phyloP scores from a whole-genome alignment of 1,140 invertebrate species.

The Akabosia matsudoensis region DNA sequence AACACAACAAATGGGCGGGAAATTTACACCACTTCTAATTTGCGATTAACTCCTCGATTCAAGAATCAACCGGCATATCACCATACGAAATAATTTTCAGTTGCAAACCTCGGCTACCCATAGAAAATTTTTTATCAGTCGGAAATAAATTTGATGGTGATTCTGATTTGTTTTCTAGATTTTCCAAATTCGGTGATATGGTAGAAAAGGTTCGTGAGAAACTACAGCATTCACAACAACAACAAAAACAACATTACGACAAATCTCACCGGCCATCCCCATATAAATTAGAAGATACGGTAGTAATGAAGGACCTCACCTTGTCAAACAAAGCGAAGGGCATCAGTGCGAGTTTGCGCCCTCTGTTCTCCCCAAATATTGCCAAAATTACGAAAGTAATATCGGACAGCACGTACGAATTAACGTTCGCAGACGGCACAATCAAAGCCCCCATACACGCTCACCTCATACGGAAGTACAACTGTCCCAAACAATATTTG shows the following conservation, averaged over 20 bases:
- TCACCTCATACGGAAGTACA: no score
- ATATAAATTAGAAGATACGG: not conserved
- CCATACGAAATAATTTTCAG: slow-evolving; percentile 47
- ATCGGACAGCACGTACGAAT: no score
- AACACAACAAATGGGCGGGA: slow-evolving; percentile 49
- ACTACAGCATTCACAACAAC: not conserved
- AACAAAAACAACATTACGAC: not conserved
- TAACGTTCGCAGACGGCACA: no score
- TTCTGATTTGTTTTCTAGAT: not conserved
- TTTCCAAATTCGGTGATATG: not conserved
- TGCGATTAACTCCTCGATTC: slow-evolving; percentile 52
- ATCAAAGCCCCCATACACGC: no score
- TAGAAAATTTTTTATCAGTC: not conserved
- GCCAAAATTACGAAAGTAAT: no score
- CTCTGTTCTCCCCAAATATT: no score
- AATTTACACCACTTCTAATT: slow-evolving; percentile 50
- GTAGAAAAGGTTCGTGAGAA: not conserved
- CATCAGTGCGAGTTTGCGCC: not conserved
- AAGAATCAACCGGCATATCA: slow-evolving; percentile 50
- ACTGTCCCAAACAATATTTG: no score
- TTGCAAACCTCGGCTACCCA: not conserved
- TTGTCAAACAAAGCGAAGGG: not conserved
- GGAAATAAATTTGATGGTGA: not conserved
- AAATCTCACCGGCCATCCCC: not conserved
- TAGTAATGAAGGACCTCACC: not conserved